phyloP scores from a whole-genome alignment of 2,113 vertebrate species.

The Nannospalax galili region DNA sequence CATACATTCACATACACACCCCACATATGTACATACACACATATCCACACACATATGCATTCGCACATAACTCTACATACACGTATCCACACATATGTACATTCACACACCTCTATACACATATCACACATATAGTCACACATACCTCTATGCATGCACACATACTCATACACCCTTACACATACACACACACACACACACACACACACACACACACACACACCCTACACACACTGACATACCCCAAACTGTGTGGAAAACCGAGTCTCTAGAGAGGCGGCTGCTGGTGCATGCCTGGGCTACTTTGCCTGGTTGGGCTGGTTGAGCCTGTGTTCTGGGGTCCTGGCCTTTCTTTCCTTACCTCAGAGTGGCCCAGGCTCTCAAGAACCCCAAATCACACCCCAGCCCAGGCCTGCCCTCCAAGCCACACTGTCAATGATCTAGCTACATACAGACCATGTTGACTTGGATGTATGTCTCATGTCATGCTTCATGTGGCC shows the following conservation, averaged over 20 bases:
- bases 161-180: neutral
- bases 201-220: too few relatives aligned
- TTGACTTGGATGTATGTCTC: too few relatives aligned
- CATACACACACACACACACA: too few relatives aligned
- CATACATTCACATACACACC: neutral
- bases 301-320: neutral
- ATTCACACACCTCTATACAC: too few relatives aligned
- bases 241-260: neutral
- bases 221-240: too few relatives aligned
- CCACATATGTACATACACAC: too few relatives aligned
- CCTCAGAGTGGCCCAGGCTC: neutral
- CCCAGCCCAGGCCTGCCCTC: neutral
- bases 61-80: too few relatives aligned
- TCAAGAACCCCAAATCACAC: neutral
- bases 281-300: neutral
- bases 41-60: neutral
- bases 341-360: too few relatives aligned
- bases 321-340: neutral
- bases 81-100: too few relatives aligned
- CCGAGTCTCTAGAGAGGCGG: neutral
- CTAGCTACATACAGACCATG: neutral
- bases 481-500: neutral
- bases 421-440: rapidly evolving
- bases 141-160: too few relatives aligned
- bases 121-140: too few relatives aligned